phyloP scores from a whole-genome alignment of 2,797 vertebrate species.

The Epinephelus malabaricus region DNA sequence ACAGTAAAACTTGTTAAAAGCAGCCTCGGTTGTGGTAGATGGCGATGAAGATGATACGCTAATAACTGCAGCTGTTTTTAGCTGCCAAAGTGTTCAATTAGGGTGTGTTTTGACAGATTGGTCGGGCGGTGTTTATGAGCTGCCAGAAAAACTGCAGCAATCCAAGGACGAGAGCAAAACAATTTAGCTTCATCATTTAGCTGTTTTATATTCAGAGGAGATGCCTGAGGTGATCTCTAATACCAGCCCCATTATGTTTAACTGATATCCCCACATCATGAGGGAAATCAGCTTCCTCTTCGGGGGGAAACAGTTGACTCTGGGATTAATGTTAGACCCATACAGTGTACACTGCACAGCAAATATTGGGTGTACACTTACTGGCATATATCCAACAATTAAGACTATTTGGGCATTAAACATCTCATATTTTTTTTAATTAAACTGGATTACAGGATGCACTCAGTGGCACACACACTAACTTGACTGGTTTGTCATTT shows the following conservation, averaged over 20 bases:
- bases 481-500: background rate
- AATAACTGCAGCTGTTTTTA: background rate
- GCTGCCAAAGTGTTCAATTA: slow-evolving; percentile 9
- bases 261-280: slow-evolving; percentile 23
- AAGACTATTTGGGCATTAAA: background rate
- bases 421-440: background rate
- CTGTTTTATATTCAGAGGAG: slow-evolving; percentile 37
- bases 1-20: background rate
- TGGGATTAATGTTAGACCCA: background rate
- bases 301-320: slow-evolving; percentile 13
- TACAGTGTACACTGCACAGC: background rate
- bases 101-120: slow-evolving; percentile 27
- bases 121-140: slow-evolving; percentile 5
- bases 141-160: slow-evolving; percentile 10
- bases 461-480: background rate
- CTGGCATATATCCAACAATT: background rate
- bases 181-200: slow-evolving; percentile 32
- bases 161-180: slow-evolving; percentile 26
- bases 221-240: slow-evolving; percentile 32
- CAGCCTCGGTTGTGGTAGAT: background rate
- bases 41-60: background rate
- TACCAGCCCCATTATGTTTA: slow-evolving; percentile 29
- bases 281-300: slow-evolving; percentile 27
- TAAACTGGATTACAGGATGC: background rate
- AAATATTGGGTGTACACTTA: background rate